Conservation (phyloP, 1,140 invertebrate genomes). For the Magallana angulata region DNA sequence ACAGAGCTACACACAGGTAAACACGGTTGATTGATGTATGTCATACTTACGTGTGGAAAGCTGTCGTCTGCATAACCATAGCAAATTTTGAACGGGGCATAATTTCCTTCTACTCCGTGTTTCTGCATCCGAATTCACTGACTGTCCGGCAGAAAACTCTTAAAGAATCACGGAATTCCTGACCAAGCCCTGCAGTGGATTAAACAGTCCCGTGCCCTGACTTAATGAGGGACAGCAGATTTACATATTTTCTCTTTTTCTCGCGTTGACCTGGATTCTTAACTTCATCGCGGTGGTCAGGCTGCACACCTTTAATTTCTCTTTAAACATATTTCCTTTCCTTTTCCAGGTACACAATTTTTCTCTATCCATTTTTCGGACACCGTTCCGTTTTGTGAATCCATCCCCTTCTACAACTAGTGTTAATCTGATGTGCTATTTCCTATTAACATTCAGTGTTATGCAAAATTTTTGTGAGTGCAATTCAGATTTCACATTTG, state of each 20-base stretch:
- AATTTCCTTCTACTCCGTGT: background rate
- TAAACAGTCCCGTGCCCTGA: conserved; percentile 21
- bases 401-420: conserved; percentile 16
- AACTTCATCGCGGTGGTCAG: background rate
- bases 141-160: background rate
- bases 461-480: conserved; percentile 45
- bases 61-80: background rate
- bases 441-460: conserved; percentile 43
- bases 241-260: conserved; percentile 16
- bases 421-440: conserved; percentile 38
- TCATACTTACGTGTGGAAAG: conserved; percentile 8
- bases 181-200: conserved; percentile 2
- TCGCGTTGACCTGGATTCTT: conserved; percentile 20
- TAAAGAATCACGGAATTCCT: conserved; percentile 14
- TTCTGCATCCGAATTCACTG: conserved; percentile 29
- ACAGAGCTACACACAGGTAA: background rate
- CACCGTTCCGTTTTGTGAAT: background rate
- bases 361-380: background rate
- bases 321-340: background rate
- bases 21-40: background rate
- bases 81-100: background rate
- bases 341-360: background rate
- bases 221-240: conserved; percentile 26
- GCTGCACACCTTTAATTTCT: background rate
- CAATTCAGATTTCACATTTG: conserved; percentile 43